Evolutionary conservation across 2,888 invertebrate genomes (phyloP).

Genomic region (Chalcis sispes): DNA sequence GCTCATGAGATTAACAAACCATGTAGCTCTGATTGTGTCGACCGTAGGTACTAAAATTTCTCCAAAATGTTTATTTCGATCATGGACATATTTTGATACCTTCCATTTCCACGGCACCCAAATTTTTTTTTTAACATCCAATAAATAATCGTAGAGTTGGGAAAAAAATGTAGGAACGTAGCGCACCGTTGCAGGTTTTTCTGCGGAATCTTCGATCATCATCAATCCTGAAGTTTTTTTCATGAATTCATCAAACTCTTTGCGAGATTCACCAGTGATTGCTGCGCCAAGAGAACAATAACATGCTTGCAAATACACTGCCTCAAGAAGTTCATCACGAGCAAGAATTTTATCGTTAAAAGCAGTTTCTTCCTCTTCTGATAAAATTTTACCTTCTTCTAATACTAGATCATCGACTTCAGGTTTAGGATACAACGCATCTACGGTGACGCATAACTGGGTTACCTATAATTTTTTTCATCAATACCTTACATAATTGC

Average conservation of each 20-base stretch:
- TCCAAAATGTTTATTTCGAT: slow-evolving; percentile 83
- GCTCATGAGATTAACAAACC: slow-evolving; percentile 87
- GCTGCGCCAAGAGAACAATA: slow-evolving; percentile 92
- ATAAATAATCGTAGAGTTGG: slow-evolving; percentile 89
- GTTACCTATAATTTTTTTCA: slow-evolving; percentile 79
- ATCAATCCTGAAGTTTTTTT: slow-evolving; percentile 86
- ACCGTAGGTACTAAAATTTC: slow-evolving; percentile 93
- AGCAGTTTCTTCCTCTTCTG: slow-evolving; percentile 60
- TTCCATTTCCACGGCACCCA: slow-evolving; percentile 93
- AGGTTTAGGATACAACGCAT: slow-evolving; percentile 80
- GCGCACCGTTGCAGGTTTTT: slow-evolving; percentile 82
- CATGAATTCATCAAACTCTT: slow-evolving; percentile 87
- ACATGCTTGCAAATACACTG: slow-evolving; percentile 80
- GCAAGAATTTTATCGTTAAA: slow-evolving; percentile 78
- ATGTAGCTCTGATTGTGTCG: slow-evolving; percentile 89
- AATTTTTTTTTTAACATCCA: slow-evolving; percentile 80
- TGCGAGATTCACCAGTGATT: slow-evolving; percentile 82
- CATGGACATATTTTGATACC: slow-evolving; percentile 86
- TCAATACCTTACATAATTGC: too few species aligned
- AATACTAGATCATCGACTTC: slow-evolving; percentile 47
- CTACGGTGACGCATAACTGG: slow-evolving; percentile 89
- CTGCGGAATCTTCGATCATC: slow-evolving; percentile 81
- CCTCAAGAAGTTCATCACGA: slow-evolving; percentile 68
- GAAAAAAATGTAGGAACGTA: slow-evolving; percentile 85
- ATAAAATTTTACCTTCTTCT: slow-evolving; percentile 34